These are phyloP conservation scores for Diplolepis rosae DNA, from an alignment of 2,888 invertebrate species.

Conservation along the genomic window DNA sequence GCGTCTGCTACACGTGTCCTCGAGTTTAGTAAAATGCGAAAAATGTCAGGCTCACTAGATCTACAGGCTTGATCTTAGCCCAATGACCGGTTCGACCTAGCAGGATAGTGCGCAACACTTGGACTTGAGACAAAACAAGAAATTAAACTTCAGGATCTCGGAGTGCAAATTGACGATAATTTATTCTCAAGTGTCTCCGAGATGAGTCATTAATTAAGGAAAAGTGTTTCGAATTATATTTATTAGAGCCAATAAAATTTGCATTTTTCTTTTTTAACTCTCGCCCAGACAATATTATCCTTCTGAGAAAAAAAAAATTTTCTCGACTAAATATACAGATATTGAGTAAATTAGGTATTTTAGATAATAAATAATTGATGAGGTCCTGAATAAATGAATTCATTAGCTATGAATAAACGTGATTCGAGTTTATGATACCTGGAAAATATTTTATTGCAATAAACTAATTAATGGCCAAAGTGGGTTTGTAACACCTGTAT, in stretches of 20 bases:
- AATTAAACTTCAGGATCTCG: not conserved
- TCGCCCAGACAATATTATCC: conserved; percentile 12
- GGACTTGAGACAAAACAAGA: conserved; percentile 16
- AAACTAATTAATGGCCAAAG: too few species aligned
- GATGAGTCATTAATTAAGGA: conserved; percentile 26
- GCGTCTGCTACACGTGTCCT: conserved; percentile 69
- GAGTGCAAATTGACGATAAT: conserved; percentile 26
- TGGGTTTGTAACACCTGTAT: too few species aligned
- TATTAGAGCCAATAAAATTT: conserved; percentile 19
- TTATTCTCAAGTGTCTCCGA: conserved; percentile 22
- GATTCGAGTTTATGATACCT: not conserved
- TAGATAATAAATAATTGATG: not conserved
- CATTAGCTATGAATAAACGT: not conserved
- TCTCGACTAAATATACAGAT: too few species aligned
- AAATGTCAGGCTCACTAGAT: conserved; percentile 61
- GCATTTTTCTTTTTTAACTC: conserved; percentile 20
- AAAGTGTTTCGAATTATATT: conserved; percentile 27
- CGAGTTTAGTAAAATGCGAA: conserved; percentile 65
- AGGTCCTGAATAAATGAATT: not conserved
- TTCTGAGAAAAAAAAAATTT: conserved; percentile 9
- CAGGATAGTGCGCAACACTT: conserved; percentile 23
- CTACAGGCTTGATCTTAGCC: conserved; percentile 42
- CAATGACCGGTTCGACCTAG: conserved; percentile 30
- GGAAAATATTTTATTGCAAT: too few species aligned
- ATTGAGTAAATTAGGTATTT: not conserved